Base-by-base conservation (phyloP, 1,140 invertebrate genomes). In the Drosophila watanabei region DNA sequence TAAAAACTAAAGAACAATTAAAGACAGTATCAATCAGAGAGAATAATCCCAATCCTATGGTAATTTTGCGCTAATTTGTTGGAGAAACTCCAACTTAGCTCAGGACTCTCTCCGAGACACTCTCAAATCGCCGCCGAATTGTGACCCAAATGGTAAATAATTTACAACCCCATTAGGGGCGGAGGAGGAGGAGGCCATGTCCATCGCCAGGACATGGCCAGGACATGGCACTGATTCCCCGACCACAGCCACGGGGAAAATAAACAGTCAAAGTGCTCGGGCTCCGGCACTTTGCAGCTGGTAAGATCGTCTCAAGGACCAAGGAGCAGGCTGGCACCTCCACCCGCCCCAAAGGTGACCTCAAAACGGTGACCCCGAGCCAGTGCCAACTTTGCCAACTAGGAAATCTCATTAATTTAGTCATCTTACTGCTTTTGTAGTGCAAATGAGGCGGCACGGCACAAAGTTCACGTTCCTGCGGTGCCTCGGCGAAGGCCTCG, bases 331-430 rank as follows among this genome's bases (percentile, higher is more conserved):
- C 32, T n/a, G n/a, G 48, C 51, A 18, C 14, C 33, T 2, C 14
- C 33, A n/a, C 10, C 4, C 52, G 33, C 28, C 28, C 13, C 32
- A 49, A 49, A 24, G 66, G 35, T 73, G 71, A 73, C 71, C 71
- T 61, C 68, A 56, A 61, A 73, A 43, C 56, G 71, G 64, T 69
- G 75, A 69, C 64, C 64, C 75, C 57, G 64, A 61, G 56, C 57
- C 63, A 30, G 20, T 20, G 48, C 46, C 54, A 73, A 75, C 69
- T 75, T 73, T 73, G 56, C 71, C 37, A 73, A 73, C 71, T 75
- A 73, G 68, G 56, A 75, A 75, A 87, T 88, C 80, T 77, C 83
- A 87, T 87, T 87, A 88, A 88, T 88, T 88, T 87, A 80, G 80
- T 45, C 80, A 88, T 82, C 70, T 66, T 37, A 60, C 56, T 60